Percentiles rank a stretch among this genome's conserved stretches.
Conservation (phyloP, 2,888 invertebrate genomes). For the Melieria crassipennis region DNA sequence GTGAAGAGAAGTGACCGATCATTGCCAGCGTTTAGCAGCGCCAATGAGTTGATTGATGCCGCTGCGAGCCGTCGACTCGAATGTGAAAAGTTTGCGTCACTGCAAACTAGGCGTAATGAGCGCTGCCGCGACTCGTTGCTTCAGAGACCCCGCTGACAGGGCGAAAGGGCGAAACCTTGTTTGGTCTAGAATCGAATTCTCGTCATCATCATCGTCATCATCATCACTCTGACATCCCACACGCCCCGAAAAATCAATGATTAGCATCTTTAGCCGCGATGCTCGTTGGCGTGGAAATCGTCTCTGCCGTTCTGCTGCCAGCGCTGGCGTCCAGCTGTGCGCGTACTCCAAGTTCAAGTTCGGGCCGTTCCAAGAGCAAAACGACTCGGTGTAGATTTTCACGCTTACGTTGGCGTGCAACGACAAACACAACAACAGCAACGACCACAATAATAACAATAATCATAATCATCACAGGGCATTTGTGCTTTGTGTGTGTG, state of each 20-base stretch:
- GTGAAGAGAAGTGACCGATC: constrained; percentile 39
- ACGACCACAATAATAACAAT: constrained; percentile 15
- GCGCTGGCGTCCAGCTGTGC: constrained; percentile 22
- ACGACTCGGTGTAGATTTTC: constrained; percentile 26
- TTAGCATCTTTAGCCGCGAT: too few species aligned
- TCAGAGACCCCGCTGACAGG: too few species aligned
- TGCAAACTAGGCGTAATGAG: too few species aligned
- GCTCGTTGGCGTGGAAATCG: too few species aligned
- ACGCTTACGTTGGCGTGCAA: constrained; percentile 19
- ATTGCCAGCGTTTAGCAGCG: constrained; percentile 34
- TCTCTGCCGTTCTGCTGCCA: too few species aligned
- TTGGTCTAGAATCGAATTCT: too few species aligned
- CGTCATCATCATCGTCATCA: too few species aligned
- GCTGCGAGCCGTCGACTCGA: constrained; percentile 12
- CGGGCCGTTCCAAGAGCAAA: constrained; percentile 1
- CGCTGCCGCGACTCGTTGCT: too few species aligned
- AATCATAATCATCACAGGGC: constrained; percentile 29
- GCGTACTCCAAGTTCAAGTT: constrained; percentile 17
- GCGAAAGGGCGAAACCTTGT: too few species aligned
- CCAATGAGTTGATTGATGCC: constrained; percentile 32
- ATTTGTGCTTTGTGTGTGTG: constrained; percentile 3
- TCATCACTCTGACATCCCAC: too few species aligned
- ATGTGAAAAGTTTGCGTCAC: not conserved
- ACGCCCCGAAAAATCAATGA: too few species aligned
- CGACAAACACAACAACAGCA: constrained; percentile 7